Evolutionary conservation across 2,888 invertebrate species (phyloP).

Genomic region (Dimorphilus gyrociliatus): DNA sequence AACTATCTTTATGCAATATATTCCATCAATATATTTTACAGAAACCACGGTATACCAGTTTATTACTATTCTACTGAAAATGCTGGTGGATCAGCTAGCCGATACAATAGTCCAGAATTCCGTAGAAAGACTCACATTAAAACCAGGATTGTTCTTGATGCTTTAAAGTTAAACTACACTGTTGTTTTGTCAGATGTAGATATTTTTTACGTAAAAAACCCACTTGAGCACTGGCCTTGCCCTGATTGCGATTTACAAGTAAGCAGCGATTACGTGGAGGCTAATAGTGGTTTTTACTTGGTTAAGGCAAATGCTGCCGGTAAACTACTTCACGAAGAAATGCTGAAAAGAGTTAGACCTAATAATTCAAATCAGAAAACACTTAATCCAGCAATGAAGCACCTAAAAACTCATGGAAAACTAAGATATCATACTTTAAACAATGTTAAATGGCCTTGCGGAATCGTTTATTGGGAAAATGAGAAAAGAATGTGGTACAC

Average conservation of each 20-base stretch:
- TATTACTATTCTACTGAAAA: not conserved
- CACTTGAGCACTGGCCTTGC: conserved; percentile 9
- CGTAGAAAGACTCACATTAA: conserved; percentile 10
- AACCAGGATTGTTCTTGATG: conserved; percentile 9
- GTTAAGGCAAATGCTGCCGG: conserved; percentile 5
- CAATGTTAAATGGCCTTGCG: conserved; percentile 1
- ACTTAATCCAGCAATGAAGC: conserved; percentile 1
- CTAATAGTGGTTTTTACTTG: conserved; percentile 11
- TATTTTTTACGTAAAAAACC: conserved; percentile 10
- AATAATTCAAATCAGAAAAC: conserved; percentile 7
- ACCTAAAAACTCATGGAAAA: too few species aligned
- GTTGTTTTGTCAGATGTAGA: conserved; percentile 10
- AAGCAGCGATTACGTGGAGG: conserved; percentile 8
- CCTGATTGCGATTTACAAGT: conserved; percentile 10
- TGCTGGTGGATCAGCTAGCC: conserved; percentile 1
- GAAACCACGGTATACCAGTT: not conserved
- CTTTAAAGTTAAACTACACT: conserved; percentile 5
- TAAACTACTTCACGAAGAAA: conserved; percentile 6
- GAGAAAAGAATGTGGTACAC: conserved; percentile 4
- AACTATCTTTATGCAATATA: conserved; percentile 1
- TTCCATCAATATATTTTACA: too few species aligned
- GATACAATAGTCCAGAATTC: conserved; percentile 8
- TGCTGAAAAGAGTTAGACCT: too few species aligned
- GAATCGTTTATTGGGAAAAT: conserved; percentile 2
- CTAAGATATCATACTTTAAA: too few species aligned